A percentile compares a stretch with the other conserved stretches of the same genome.
Evolutionary conservation across 2,888 invertebrate species (phyloP).

Genomic region (Tolmerus cingulatus): DNA sequence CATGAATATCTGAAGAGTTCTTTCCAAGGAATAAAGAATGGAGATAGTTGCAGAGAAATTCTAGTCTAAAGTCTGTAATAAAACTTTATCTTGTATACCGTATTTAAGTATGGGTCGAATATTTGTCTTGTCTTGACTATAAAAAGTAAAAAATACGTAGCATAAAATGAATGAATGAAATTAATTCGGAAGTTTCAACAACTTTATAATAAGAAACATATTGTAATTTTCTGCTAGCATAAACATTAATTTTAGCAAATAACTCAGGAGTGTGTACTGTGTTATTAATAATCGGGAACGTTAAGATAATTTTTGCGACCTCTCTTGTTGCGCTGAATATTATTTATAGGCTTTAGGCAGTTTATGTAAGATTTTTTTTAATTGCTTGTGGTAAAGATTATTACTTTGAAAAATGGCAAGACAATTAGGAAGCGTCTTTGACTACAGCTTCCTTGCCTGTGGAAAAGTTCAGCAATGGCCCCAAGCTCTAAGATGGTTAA

Average conservation of each 20-base stretch:
- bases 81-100: too few relatives aligned
- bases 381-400: not conserved
- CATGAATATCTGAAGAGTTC: not conserved
- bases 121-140: too few relatives aligned
- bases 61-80: not conserved
- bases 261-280: too few relatives aligned
- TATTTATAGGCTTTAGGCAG: not conserved
- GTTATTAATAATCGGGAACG: too few relatives aligned
- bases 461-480: not conserved
- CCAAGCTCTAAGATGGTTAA: not conserved
- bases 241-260: too few relatives aligned
- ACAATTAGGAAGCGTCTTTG: not conserved
- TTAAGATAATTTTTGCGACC: too few relatives aligned
- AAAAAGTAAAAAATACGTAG: too few relatives aligned
- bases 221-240: too few relatives aligned
- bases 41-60: not conserved
- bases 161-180: too few relatives aligned
- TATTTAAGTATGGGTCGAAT: too few relatives aligned
- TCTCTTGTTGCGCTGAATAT: not conserved
- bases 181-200: too few relatives aligned
- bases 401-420: not conserved
- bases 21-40: not conserved
- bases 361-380: not conserved
- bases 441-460: not conserved
- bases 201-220: too few relatives aligned